Conservation (phyloP, 2,113 vertebrate species). For the Gobio gobio region DNA sequence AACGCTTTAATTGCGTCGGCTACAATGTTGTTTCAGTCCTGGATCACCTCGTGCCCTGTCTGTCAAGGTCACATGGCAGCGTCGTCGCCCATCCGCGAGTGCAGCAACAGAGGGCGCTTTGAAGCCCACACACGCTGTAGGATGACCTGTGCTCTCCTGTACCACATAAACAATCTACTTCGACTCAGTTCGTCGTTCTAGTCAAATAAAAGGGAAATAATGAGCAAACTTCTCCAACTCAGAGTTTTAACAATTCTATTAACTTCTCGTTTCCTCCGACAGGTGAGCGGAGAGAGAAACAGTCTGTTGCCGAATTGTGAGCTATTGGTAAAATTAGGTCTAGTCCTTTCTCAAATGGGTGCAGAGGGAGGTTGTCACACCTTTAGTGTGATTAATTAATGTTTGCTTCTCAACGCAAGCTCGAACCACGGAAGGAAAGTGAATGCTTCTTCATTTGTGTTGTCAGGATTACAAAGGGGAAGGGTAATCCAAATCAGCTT, state of each 20-base stretch:
- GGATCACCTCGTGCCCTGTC: not conserved
- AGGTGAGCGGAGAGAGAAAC: not conserved
- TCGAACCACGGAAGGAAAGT: constrained; percentile 54
- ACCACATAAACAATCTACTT: constrained; percentile 19
- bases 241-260: not conserved
- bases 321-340: constrained; percentile 53
- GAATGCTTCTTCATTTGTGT: constrained; percentile 72
- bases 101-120: not conserved
- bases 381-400: constrained; percentile 67
- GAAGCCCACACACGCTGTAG: constrained; percentile 9
- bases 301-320: constrained; percentile 34
- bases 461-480: constrained; percentile 70
- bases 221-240: constrained; percentile 40
- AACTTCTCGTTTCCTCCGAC: not conserved
- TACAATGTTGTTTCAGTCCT: not conserved
- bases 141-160: not conserved
- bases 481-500: constrained; percentile 71
- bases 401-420: constrained; percentile 61
- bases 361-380: constrained; percentile 55
- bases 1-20: constrained; percentile 28
- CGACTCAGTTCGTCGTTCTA: not conserved
- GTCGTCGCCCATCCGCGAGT: not conserved
- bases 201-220: constrained; percentile 31
- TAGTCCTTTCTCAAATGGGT: constrained; percentile 47
- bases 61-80: not conserved